Base-by-base conservation (phyloP, 2,888 invertebrate species). In the Trimorus sp. region DNA sequence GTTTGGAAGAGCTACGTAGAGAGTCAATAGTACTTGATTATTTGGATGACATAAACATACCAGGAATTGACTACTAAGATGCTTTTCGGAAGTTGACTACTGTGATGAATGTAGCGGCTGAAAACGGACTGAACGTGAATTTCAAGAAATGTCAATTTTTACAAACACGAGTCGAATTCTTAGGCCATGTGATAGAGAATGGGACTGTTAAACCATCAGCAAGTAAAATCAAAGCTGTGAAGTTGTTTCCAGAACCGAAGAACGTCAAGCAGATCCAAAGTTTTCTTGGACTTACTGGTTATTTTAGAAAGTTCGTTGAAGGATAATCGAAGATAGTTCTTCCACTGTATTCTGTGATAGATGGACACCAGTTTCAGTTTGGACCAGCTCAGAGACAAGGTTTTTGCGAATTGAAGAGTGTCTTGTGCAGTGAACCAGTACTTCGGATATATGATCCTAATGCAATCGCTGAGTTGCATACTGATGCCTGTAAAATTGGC, bases 151-250 rank as follows among this genome's bases (percentile, higher is more conserved):
- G 78, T 42, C 14, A 53, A 9, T 83, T 86, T 36, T 8, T 85
- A 15, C 53, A 77, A 53, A 54, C 36, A 14, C 16, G 48, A 12
- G 66, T 87, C 0, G 85, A 86, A 51, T 88, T 78, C 42, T 74
- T 90, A n/a, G 89, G 88, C 9, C 84, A 88, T 63, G 62, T 86
- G 7, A 84, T 90, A 5, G 85, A 87, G 78, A 51, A 84, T 26
- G 26, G 26, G 26, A 26, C 26, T 26, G 26, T 3, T 26, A 26
- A 26, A 26, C 26, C 26, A 26, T 26, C 26, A 26, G 2, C 26
- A 26, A 26, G 26, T 26, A 26, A 26, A 26, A 26, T 26, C 26
- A 26, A 26, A 26, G 26, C 26, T 26, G 26, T 26, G 26, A 26
- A 26, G 26, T 26, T 4, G 26, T 26, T 26, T 26, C 26, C 26